Evolutionary conservation across 2,797 vertebrate species (phyloP).

Genomic region (Channa striata): DNA sequence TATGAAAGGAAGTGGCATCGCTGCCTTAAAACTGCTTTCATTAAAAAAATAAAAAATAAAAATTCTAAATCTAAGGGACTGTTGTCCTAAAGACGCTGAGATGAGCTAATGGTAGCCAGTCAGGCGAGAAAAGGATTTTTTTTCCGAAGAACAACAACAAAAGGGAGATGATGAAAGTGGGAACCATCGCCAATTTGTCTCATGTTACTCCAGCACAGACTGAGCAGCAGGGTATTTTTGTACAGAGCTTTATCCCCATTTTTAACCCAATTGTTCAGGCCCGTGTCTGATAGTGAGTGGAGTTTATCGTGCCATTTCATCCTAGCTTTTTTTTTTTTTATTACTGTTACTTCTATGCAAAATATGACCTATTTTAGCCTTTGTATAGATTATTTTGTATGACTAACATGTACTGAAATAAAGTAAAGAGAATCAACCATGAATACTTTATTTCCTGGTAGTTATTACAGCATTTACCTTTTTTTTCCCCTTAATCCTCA

Average conservation of each 20-base stretch:
- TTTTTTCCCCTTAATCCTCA: slow-evolving; percentile 21
- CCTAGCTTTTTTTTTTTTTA: slow-evolving; percentile 77
- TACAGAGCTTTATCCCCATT: slow-evolving; percentile 58
- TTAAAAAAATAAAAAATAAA: slow-evolving; percentile 18
- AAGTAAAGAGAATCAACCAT: slow-evolving; percentile 78
- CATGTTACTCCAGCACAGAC: slow-evolving; percentile 58
- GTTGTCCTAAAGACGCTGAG: slow-evolving; percentile 47
- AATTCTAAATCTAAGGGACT: slow-evolving; percentile 50
- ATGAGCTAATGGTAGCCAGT: slow-evolving; percentile 50
- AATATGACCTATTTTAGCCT: slow-evolving; percentile 85
- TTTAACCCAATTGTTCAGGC: slow-evolving; percentile 61
- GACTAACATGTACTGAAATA: slow-evolving; percentile 88
- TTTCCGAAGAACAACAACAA: slow-evolving; percentile 55
- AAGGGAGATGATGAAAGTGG: slow-evolving; percentile 67
- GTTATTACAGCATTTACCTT: slow-evolving; percentile 36
- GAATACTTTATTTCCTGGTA: slow-evolving; percentile 42
- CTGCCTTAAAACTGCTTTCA: slow-evolving; percentile 35
- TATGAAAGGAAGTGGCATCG: slow-evolving; percentile 30
- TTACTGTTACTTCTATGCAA: slow-evolving; percentile 89
- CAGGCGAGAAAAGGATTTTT: slow-evolving; percentile 11
- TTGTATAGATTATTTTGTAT: slow-evolving; percentile 90
- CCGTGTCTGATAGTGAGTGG: slow-evolving; percentile 73
- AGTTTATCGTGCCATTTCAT: slow-evolving; percentile 83
- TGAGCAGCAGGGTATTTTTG: slow-evolving; percentile 75
- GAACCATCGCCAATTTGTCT: slow-evolving; percentile 59